Conservation (phyloP, 2,797 vertebrate species). For the Okamejei kenojei region DNA sequence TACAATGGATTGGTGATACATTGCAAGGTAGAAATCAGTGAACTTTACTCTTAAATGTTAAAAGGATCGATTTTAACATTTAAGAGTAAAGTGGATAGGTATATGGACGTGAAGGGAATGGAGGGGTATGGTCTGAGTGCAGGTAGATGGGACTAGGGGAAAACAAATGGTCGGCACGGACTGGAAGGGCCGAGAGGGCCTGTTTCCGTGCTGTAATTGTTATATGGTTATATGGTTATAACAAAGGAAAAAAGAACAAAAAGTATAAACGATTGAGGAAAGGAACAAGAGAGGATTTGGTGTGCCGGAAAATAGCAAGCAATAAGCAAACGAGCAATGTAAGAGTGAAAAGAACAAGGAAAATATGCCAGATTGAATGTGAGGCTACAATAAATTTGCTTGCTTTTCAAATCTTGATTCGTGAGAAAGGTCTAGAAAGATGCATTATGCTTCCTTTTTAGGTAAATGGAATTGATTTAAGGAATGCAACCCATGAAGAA, state of each 20-base stretch:
- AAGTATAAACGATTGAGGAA: background rate
- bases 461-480: slow-evolving; percentile 83
- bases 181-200: too few species aligned
- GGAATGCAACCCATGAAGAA: slow-evolving; percentile 77
- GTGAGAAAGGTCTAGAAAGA: background rate
- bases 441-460: slow-evolving; percentile 48
- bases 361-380: background rate
- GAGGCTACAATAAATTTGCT: background rate
- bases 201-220: too few species aligned
- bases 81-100: too few species aligned
- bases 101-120: too few species aligned
- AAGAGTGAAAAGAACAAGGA: background rate
- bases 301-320: background rate
- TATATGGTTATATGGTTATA: too few species aligned
- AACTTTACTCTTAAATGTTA: too few species aligned
- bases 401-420: background rate
- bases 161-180: too few species aligned
- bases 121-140: too few species aligned
- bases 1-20: background rate
- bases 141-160: too few species aligned
- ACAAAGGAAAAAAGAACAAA: background rate
- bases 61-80: too few species aligned
- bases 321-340: background rate
- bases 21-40: background rate
- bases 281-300: background rate